Evolutionary conservation across 2,797 vertebrate genomes (phyloP), one percentile per base, ranked within the genome.

Genomic region (Martes flavigula): DNA sequence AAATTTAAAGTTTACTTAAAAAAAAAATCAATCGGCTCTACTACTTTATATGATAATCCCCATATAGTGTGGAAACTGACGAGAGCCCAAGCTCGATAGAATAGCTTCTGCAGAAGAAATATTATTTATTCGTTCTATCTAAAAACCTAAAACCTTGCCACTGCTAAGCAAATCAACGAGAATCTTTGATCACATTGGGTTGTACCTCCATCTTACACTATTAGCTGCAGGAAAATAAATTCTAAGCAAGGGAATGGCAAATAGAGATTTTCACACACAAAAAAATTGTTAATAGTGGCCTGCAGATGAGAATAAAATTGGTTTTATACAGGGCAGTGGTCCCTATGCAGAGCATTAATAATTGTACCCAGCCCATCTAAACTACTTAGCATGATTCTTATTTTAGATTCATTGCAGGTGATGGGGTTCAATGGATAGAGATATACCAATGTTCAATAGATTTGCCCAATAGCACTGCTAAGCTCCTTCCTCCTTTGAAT

Each of bases 401-500:
- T 48, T 96, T 96, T 58, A 78, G 82, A 93, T 95, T 66, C 75
- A 14, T 62, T 70, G 32, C 25, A 5, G 87, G 72, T 38, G 46
- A 85, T 27, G 15, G 30, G 72, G 68, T 51, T 92, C 83, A 90
- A 56, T 58, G n/a, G 62, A 75, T 85, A 64, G 64, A 96, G 64
- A 70, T 32, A 78, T 23, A 43, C 68, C 79, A 70, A 17, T 70
- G 56, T 58, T 97, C 75, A 86, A 79, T 81, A 82, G 10, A 79
- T 27, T 83, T 92, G 73, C 51, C 87, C 91, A 89, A 60, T 51
- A 89, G 79, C 77, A 87, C 58, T 87, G 81, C 27, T 91, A 77
- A 87, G 48, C 17, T 79, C 35, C 72, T 96, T 83, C 87, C 79
- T 92, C 84, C 51, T 96, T 97, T 97, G 78, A 96, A 89, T 77